Evolutionary conservation across 2,888 invertebrate species (phyloP), one percentile per base, ranked within the genome.

Genomic region (Mythimna impura): DNA sequence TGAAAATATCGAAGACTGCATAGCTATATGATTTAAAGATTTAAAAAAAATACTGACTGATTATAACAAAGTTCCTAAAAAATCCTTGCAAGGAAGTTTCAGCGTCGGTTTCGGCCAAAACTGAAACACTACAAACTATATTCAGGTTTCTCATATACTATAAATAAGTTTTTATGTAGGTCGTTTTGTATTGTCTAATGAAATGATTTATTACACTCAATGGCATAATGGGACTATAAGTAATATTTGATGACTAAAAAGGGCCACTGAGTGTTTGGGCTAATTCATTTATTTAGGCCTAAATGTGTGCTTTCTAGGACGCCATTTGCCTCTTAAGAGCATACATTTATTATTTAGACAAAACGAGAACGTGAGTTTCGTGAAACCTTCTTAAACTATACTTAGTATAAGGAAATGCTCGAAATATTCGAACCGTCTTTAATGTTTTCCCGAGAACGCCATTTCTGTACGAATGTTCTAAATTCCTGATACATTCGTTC

Each of bases 281-380:
- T 66, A 47, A 76, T 65, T 66, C 52, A 74, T 61, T 74, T 61
- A 66, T 52, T 40, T 22, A 50, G 20, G 17, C 36, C 36, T 52
- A 66, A 66, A 65, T 54, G 66, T 61, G 55, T 74, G 61, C 36
- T 61, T 54, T 73, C 30, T 63, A 57, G 50, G 54, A 43, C 47
- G 36, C 25, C 52, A 54, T 34, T 57, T 57, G 50, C 57, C n/a
- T 30, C 65, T 65, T 74, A 74, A 75, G 66, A 74, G 75, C 66
- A 36, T 7, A 60, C 66, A 75, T 74, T 54, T 63, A 71, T 71
- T 71, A 71, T 80, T 66, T 66, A 64, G 22, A 47, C 36, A 47
- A 71, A 36, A 76, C 63, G 72, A 71, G 71, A 60, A 60, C 72
- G 58, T 78, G 30, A 17, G 58, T 71, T 30, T 71, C 47, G 36